phyloP scores from a whole-genome alignment of 2,797 vertebrate species.

The Eulemur mongoz region DNA sequence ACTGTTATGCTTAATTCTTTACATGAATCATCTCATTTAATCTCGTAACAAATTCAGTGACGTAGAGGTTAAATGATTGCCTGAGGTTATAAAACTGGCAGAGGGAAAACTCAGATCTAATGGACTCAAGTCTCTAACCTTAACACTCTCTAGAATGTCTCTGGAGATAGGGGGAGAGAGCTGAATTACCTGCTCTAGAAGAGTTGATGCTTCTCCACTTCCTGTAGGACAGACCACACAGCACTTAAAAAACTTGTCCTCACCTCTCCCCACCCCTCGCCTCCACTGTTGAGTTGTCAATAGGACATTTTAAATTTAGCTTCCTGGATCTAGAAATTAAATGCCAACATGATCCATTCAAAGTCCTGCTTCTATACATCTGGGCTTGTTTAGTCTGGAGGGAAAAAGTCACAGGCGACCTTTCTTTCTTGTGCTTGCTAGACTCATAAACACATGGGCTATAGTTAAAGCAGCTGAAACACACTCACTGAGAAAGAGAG shows the following conservation, averaged over 20 bases:
- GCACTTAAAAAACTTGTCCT: background rate
- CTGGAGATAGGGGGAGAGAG: background rate
- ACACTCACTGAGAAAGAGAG: background rate
- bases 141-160: background rate
- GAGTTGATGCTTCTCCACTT: background rate
- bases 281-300: constrained; percentile 48
- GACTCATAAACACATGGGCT: background rate
- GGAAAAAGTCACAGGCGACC: constrained; percentile 54
- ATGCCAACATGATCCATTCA: constrained; percentile 60
- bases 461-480: background rate
- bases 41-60: background rate
- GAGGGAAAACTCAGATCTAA: background rate
- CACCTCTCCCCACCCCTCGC: background rate
- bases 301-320: constrained; percentile 67
- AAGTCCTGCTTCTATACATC: constrained; percentile 35
- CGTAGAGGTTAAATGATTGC: background rate
- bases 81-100: background rate
- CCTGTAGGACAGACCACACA: background rate
- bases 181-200: background rate
- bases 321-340: constrained; percentile 54
- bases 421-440: background rate
- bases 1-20: background rate
- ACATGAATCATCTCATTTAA: background rate
- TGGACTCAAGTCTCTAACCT: background rate
- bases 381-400: constrained; percentile 50